Base-by-base conservation (phyloP, 1,140 invertebrate species). In the Bombus confusus region DNA sequence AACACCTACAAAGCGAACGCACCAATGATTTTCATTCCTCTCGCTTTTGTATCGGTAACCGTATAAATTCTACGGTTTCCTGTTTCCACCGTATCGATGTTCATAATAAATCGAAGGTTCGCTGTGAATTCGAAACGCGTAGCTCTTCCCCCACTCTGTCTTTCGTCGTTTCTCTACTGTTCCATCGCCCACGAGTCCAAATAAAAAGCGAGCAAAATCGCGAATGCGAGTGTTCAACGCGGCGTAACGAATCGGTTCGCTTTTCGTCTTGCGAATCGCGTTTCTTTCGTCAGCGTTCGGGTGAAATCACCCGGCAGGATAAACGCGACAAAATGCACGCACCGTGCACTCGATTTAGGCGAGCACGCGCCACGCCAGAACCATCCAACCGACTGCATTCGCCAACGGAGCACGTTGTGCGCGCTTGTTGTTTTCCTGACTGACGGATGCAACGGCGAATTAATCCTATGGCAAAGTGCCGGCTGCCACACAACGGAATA, bases 391-490 rank as follows among this genome's bases (percentile, higher is more conserved):
- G 43, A 41, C 34, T 57, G 25, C 34, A 64, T 64, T 41, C 78
- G 71, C 39, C 34, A 76, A 28, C 43, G 80, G 39, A 57, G 76
- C 64, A 71, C 59, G 71, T 76, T 59, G 47, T 39, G 41, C 66
- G 22, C 39, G 76, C 31, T 72, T 52, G 85, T 87, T 90, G 86
- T 89, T 90, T 88, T 88, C 88, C 79, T 90, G 87, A 90, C 85
- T 89, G 88, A 90, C 81, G 76, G 74, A 78, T 69, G 71, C 83
- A 86, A 88, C 78, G 76, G 66, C 75, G 85, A 68, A 83, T 90
- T 82, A 88, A 87, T 83, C 78, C 41, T 15, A 31, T 69, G 62
- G 77, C 85, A 73, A 88, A 88, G 77, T 83, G 85, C 66, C n/a
- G 62, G 39, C 64, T 80, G 37, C 87, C 81, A 73, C 87, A 69